Evolutionary conservation across 2,113 vertebrate genomes (phyloP), one percentile per base, ranked within the genome.

Genomic region (Apodemus speciosus): DNA sequence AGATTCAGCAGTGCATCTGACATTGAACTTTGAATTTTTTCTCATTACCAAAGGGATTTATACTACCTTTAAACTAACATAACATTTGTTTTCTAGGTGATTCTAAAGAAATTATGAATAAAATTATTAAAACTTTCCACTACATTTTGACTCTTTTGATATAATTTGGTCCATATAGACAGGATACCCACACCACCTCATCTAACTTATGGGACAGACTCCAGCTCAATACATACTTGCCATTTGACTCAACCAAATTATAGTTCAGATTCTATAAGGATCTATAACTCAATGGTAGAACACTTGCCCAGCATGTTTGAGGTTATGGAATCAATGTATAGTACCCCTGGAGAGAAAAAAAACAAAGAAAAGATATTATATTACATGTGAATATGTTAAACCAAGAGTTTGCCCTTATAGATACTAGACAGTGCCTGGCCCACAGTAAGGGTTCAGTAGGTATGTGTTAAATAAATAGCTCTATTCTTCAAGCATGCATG

Each of bases 21-120:
- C 13, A 51, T 85, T 62, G 21, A 92, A 90, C 23, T 85, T 91
- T 23, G 94, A 58, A 40, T 23, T 58, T 35, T 43, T 81, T 53
- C 40, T 97, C 97, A 58, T 97, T 97, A 96, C 92, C 95, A 96
- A 94, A 97, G 96, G 93, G 40, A 68, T 21, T 97, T 96, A 95
- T 96, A 97, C 93, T 96, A 93, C 88, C 96, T 98, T 97, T 97
- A 97, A 96, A 97, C 97, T 96, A 96, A 35, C 38, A 80, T 43
- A 66, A 40, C 15, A 13, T 96, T 94, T 86, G 7, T 16, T 73
- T 90, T 92, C 92, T 60, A 75, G 69, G 43, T 20, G 14, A 92
- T 62, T 90, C 60, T 89, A 80, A 69, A 85, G 51, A 89, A 92
- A 85, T 84, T 56, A 49, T 4, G 90, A 49, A 81, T 66, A 69